Evolutionary conservation across 2,888 invertebrate species (phyloP).

Genomic region (Yponomeuta plumbellus): DNA sequence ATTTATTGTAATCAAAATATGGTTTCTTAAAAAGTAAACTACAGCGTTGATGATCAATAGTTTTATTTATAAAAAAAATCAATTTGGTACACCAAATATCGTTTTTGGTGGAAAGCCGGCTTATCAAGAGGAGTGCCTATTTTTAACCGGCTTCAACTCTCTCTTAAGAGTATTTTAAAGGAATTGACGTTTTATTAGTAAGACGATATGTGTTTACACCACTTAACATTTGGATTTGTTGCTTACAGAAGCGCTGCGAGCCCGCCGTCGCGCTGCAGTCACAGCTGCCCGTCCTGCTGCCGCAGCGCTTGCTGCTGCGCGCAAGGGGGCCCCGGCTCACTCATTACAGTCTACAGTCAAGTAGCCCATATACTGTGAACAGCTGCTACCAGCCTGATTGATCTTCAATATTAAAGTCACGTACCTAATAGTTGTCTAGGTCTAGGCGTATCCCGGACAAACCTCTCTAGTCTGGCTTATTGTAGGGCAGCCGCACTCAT

Average conservation of each 20-base stretch:
- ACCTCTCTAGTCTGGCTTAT: not conserved
- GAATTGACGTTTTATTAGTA: no score
- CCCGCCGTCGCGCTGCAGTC: not conserved
- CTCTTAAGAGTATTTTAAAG: no score
- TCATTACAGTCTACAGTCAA: slow-evolving; percentile 75
- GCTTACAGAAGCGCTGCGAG: not conserved
- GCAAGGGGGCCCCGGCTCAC: slow-evolving; percentile 45
- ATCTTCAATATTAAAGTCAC: slow-evolving; percentile 6
- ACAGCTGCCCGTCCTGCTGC: slow-evolving; percentile 15
- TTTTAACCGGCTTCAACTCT: no score
- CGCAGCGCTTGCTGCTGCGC: slow-evolving; percentile 45
- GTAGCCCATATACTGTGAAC: slow-evolving; percentile 71
- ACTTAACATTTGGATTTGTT: not conserved
- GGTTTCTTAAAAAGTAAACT: no score
- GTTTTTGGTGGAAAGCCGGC: no score
- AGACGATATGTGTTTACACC: not conserved
- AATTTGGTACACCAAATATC: no score
- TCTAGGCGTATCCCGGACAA: not conserved
- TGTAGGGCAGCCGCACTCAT: no score
- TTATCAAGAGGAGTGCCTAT: no score
- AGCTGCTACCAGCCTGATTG: slow-evolving; percentile 5
- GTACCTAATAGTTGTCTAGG: not conserved
- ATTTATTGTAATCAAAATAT: no score
- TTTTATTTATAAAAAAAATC: no score
- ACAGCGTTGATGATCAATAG: no score